Base-by-base conservation (phyloP, 2,888 invertebrate genomes). In the Calameuta pallipes region DNA sequence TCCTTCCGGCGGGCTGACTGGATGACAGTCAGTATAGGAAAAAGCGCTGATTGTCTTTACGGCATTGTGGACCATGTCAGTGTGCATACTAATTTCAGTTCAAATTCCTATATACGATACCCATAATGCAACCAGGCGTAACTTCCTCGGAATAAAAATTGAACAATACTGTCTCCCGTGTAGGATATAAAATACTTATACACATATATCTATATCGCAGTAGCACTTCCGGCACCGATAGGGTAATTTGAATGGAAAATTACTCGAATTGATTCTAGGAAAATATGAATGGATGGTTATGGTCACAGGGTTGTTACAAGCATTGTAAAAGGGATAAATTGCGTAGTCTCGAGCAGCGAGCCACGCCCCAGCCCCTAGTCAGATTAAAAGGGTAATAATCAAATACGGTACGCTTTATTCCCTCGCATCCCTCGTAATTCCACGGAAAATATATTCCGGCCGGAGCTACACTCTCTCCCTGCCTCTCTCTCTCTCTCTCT, bases 341-440 rank as follows among this genome's bases (percentile, higher is more conserved):
- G 71, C 74, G 70, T 9, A 13, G 33, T 69, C 36, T 68, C 74
- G 68, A 31, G 56, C 68, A 30, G 75, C 31, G 30, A 69, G 75
- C 78, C 78, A 78, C 78, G 78, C 78, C 78, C 56, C 73, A 75
- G 36, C 76, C 73, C 56, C 70, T 56, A 82, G 79, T 69, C 75
- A 84, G 86, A 91, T 91, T 90, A 91, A 90, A 89, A 89, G 91
- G 90, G 89, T 90, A 91, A 91, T 91, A 91, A 91, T 91, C 90
- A 90, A 90, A 89, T 90, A 88, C 85, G 86, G 87, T 86, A 81
- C 85, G 84, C 85, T 87, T 89, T 89, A 89, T 90, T 88, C 87
- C 82, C 85, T 81, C 81, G 85, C 85, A 85, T 86, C 84, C 85
- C 85, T 84, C 85, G 86, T 89, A 88, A 88, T 89, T 88, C 83